Evolutionary conservation across 2,888 invertebrate species (phyloP), one percentile per base, ranked within the genome.

Genomic region (Hemaris fuciformis): DNA sequence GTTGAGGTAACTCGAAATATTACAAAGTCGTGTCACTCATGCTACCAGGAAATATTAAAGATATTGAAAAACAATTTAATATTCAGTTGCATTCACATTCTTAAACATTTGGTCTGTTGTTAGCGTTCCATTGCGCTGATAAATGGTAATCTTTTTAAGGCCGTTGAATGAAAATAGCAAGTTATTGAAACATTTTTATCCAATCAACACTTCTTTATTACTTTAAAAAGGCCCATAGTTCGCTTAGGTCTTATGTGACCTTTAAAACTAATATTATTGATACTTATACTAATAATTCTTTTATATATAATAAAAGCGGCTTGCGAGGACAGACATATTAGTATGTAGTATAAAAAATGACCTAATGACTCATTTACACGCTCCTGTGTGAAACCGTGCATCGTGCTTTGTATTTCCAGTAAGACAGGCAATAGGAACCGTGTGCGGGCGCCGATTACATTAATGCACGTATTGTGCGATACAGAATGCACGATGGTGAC

Each of bases 11-110:
- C 10, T 20, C 10, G 31, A 18, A 8, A 31, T 53, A 53, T 53
- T 53, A 27, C 53, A 31, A 31, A 53, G 53, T 53, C 53, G 53
- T 53, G 53, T 53, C 18, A 7, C 8, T 31, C 27, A 53, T 27
- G 27, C 27, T 18, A 53, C 15, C 53, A 53, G 53, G 53, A 59
- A 31, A 25, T 34, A 34, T 43, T 58, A 58, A 27, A 31, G 45
- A 18, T 45, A n/a, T 22, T 6, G n/a, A 10, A 22, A 31, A 45
- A 5, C 4, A 31, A 59, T 59, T 31, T 31, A 8, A 15, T 31
- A 31, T 15, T 10, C 27, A 25, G 31, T 10, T 31, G 53, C 27
- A 53, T 53, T 18, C 27, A 3, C 27, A 27, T 53, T 53, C 27
- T 18, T 27, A 31, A 2, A 10, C 0, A 6, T 43, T 10, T 43